These are phyloP conservation scores for Cydia splendana DNA, from an alignment of 1,140 invertebrate species.

Conservation along the genomic window DNA sequence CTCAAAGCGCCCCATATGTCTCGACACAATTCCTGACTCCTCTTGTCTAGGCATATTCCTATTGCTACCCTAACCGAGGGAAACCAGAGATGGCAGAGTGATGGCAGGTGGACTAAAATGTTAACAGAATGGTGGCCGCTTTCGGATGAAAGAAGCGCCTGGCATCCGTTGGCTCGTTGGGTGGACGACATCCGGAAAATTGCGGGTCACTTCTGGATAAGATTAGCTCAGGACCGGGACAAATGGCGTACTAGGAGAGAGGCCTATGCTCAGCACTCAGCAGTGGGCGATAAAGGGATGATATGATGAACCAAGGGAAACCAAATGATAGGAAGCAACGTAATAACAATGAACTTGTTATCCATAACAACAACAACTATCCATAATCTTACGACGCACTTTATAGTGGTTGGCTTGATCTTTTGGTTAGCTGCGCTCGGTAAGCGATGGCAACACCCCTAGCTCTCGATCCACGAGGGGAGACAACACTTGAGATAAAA, in stretches of 20 bases:
- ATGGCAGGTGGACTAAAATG: no score
- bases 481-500: constrained; percentile 69
- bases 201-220: no score
- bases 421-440: no score
- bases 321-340: background rate
- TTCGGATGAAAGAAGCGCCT: no score
- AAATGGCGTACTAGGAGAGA: no score
- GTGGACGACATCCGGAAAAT: no score
- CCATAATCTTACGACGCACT: background rate
- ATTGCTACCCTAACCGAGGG: background rate
- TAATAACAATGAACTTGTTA: background rate
- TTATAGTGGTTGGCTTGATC: background rate
- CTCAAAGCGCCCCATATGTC: constrained; percentile 51
- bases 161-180: no score
- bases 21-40: constrained; percentile 59
- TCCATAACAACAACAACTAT: background rate
- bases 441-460: background rate
- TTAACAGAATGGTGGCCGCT: no score
- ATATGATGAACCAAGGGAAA: background rate
- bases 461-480: constrained; percentile 63
- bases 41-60: constrained; percentile 41
- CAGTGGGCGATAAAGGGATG: no score
- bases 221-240: no score
- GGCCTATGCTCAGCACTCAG: no score
- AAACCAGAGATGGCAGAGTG: no score